Conservation (phyloP, 2,888 invertebrate species). For the Eretmocerus hayati region DNA sequence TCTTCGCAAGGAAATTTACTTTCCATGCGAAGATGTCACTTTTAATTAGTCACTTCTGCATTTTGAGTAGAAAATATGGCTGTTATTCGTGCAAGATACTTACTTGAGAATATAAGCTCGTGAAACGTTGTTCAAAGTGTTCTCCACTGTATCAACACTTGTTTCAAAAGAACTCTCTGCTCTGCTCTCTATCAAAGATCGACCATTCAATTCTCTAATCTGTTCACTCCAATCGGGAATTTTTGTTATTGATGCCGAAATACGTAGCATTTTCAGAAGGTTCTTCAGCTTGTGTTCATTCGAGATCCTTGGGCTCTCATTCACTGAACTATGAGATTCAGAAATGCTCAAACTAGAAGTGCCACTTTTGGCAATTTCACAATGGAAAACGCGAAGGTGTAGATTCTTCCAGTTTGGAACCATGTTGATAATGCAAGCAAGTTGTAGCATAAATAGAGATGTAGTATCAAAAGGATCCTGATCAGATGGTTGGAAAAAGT, state of each 20-base stretch:
- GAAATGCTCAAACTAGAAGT: conserved; percentile 40
- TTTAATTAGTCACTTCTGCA: too few species aligned
- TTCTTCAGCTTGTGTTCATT: conserved; percentile 54
- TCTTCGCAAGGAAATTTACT: too few species aligned
- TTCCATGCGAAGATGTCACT: too few species aligned
- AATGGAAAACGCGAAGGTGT: conserved; percentile 79
- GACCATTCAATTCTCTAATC: conserved; percentile 48
- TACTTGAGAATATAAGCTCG: conserved; percentile 52
- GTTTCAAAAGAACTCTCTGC: conserved; percentile 32
- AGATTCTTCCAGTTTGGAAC: conserved; percentile 81
- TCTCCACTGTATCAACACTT: conserved; percentile 31
- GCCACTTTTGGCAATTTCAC: conserved; percentile 52
- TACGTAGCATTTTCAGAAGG: conserved; percentile 76
- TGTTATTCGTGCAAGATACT: conserved; percentile 18
- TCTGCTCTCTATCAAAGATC: conserved; percentile 35
- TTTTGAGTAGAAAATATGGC: conserved; percentile 14
- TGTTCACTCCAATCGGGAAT: conserved; percentile 58
- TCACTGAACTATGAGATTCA: conserved; percentile 46
- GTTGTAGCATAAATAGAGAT: conserved; percentile 89
- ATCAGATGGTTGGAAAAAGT: conserved; percentile 72
- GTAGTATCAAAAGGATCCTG: conserved; percentile 83
- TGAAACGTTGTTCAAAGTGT: conserved; percentile 47
- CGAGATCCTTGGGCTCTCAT: conserved; percentile 38
- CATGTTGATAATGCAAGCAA: conserved; percentile 93
- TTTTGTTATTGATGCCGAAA: conserved; percentile 74